Conservation (phyloP, 2,888 invertebrate genomes). For the Malacosoma neustria region DNA sequence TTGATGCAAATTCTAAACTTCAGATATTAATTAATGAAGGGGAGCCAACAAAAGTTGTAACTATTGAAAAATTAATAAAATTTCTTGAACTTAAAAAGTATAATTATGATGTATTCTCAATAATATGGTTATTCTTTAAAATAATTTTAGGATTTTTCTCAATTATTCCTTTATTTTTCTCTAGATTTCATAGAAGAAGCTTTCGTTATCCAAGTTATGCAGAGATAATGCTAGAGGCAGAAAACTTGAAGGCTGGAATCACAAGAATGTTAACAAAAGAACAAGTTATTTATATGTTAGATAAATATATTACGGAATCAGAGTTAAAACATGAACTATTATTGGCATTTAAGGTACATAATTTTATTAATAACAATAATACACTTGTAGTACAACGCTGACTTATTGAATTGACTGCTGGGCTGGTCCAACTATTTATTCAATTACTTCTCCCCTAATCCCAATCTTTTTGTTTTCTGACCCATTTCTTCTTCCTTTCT, state of each 20-base stretch:
- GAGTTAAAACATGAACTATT: conserved; percentile 49
- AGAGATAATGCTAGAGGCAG: conserved; percentile 49
- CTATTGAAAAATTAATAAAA: conserved; percentile 37
- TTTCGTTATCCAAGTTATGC: conserved; percentile 49
- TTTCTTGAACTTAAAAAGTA: conserved; percentile 55
- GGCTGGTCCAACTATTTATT: no score
- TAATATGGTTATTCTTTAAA: no score
- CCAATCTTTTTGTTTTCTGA: no score
- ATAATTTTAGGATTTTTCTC: background rate
- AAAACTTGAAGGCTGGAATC: conserved; percentile 37
- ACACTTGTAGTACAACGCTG: no score
- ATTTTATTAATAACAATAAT: no score
- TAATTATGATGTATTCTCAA: no score
- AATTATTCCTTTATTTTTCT: background rate
- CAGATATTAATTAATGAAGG: conserved; percentile 33
- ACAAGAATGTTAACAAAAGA: conserved; percentile 43
- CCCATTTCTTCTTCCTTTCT: no score
- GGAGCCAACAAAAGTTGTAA: conserved; percentile 39
- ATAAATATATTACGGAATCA: conserved; percentile 38
- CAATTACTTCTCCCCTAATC: no score
- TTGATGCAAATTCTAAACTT: conserved; percentile 41
- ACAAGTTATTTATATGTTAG: conserved; percentile 49
- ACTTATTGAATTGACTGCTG: no score
- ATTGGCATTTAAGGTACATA: conserved; percentile 47
- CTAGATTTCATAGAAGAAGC: conserved; percentile 52